phyloP scores from a whole-genome alignment of 2,797 vertebrate species.

The Cetoscarus ocellatus region DNA sequence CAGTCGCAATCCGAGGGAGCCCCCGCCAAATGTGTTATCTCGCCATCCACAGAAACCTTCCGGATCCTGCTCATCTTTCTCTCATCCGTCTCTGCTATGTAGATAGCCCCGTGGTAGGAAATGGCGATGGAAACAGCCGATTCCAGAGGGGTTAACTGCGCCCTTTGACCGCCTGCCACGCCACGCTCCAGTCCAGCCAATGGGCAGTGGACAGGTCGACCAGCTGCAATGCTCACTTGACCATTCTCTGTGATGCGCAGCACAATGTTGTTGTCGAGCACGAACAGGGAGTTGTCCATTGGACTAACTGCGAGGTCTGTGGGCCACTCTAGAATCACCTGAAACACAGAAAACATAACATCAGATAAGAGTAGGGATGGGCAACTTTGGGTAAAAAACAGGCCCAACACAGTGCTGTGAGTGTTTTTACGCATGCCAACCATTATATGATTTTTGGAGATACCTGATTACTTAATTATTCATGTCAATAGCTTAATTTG shows the following conservation, averaged over 20 bases:
- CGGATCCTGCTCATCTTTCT: slow-evolving; percentile 96
- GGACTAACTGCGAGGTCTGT: slow-evolving; percentile 96
- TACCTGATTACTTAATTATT: too few species aligned
- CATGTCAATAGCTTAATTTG: too few species aligned
- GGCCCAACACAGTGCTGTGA: too few species aligned
- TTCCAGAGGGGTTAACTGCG: slow-evolving; percentile 93
- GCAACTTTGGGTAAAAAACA: too few species aligned
- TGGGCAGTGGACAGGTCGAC: slow-evolving; percentile 95
- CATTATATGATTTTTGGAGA: too few species aligned
- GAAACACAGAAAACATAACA: slow-evolving; percentile 37
- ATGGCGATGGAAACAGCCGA: slow-evolving; percentile 93
- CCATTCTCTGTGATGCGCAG: slow-evolving; percentile 96
- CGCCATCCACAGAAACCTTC: slow-evolving; percentile 94
- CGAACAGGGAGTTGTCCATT: slow-evolving; percentile 97
- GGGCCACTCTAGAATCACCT: slow-evolving; percentile 99
- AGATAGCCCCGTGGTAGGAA: slow-evolving; percentile 94
- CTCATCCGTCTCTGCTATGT: slow-evolving; percentile 96
- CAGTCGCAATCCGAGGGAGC: slow-evolving; percentile 95
- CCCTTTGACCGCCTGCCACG: slow-evolving; percentile 86
- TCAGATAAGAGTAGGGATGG: background rate
- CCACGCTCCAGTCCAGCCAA: slow-evolving; percentile 89
- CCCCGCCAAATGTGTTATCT: slow-evolving; percentile 95
- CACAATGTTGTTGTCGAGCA: slow-evolving; percentile 97
- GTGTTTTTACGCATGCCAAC: too few species aligned
- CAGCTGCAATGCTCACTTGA: slow-evolving; percentile 95